Conservation (phyloP, 2,797 vertebrate genomes). For the Ptychobarbus kaznakovi region DNA sequence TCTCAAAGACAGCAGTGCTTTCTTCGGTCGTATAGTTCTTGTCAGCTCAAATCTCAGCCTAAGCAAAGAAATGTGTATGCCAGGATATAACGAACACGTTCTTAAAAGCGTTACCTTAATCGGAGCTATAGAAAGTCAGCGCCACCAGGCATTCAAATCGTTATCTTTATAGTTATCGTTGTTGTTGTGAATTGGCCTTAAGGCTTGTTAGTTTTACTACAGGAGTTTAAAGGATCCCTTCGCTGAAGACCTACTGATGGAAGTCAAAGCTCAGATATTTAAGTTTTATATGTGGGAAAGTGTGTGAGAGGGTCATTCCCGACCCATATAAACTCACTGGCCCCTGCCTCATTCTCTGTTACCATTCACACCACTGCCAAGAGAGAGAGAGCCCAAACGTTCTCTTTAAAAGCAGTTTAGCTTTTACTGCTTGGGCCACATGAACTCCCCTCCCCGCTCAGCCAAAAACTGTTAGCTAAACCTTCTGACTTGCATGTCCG, state of each 20-base stretch:
- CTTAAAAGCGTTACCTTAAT: neutral
- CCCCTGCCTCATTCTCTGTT: neutral
- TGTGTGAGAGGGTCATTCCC: neutral
- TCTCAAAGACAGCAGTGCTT: constrained; percentile 28
- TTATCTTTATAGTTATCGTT: neutral
- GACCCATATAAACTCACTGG: neutral
- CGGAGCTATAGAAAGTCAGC: neutral
- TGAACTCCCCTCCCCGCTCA: neutral
- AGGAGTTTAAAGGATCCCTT: constrained; percentile 1
- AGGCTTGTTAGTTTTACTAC: neutral
- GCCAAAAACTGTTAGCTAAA: constrained; percentile 43
- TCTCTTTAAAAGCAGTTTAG: constrained; percentile 18
- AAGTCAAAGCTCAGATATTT: neutral
- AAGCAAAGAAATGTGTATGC: constrained; percentile 31
- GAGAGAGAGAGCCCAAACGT: constrained; percentile 39
- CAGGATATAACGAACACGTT: constrained; percentile 8
- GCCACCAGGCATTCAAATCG: neutral
- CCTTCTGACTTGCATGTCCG: constrained; percentile 43
- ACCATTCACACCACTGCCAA: constrained; percentile 35
- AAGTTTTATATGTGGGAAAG: neutral
- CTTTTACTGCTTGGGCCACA: neutral
- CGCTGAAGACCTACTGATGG: neutral
- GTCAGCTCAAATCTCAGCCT: constrained; percentile 22
- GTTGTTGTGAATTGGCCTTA: neutral
- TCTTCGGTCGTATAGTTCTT: constrained; percentile 41